Evolutionary conservation across 2,113 vertebrate species (phyloP), one percentile per base, ranked within the genome.

Genomic region (Bos taurus): DNA sequence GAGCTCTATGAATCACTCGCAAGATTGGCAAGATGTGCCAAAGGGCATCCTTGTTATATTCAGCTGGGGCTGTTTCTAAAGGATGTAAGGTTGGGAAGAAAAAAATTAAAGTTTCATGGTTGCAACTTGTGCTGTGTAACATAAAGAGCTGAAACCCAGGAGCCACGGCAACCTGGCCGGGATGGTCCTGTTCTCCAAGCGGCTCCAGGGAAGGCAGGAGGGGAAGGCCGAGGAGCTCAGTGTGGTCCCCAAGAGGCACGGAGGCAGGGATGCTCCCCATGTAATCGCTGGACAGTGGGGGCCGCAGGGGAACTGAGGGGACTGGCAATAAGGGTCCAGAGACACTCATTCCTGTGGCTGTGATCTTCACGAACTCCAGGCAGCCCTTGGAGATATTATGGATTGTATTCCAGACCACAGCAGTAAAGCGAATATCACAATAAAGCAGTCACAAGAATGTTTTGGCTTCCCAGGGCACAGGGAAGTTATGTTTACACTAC

Each of bases 1-100:
- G 50, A 94, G 74, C 74, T 62, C 96, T 92, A 30, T 98, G 97
- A 97, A 52, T 97, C 96, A 97, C 64, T 82, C 15, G n/a, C 43
- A 88, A 92, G 82, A 48, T 26, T 81, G 93, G 62, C n/a, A 40
- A 71, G 84, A 92, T 90, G 56, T 96, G 96, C 84, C 96, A 92
- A 89, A 94, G 93, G 93, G 88, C 81, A 90, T 71, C 43, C 19
- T 91, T n/a, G 11, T 87, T 96, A 92, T 88, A 88, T 83, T 96
- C 83, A 88, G 71, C 56, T 84, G 40, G 46, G 36, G 77, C 56
- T 86, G 25, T 50, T 91, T 88, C 71, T 78, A 8, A 80, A 87
- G 91, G 57, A 93, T 30, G n/a, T 56, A 46, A 25, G 23, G 36
- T 57, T 92, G 80, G 40, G 71, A 83, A 52, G 25, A 3, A 56